phyloP scores from a whole-genome alignment of 2,888 invertebrate species.

The Nineta flava region DNA sequence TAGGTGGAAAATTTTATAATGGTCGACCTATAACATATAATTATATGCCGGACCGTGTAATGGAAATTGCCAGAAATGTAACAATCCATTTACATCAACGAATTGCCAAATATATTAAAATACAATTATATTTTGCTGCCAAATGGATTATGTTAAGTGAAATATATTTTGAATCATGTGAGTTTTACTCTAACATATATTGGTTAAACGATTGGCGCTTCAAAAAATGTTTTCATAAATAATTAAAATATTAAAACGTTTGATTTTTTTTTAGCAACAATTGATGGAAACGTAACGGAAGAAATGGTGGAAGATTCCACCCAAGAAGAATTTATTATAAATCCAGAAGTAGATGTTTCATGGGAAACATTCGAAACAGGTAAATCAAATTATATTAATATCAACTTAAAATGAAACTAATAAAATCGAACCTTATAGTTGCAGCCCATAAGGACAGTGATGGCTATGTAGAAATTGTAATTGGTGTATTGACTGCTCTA shows the following conservation, averaged over 20 bases:
- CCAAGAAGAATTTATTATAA: conserved; percentile 34
- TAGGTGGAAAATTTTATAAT: conserved; percentile 38
- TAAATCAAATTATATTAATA: conserved; percentile 22
- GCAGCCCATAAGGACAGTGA: conserved; percentile 38
- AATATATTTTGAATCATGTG: conserved; percentile 42
- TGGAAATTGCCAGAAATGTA: conserved; percentile 52
- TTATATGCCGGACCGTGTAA: conserved; percentile 40
- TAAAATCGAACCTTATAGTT: conserved; percentile 24
- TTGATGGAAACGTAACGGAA: conserved; percentile 32
- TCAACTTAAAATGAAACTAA: neutral
- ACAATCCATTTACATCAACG: conserved; percentile 46
- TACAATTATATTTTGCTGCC: conserved; percentile 46
- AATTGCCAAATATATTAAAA: conserved; percentile 42
- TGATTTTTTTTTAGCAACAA: conserved; percentile 20
- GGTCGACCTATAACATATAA: conserved; percentile 36
- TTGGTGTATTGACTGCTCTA: conserved; percentile 47
- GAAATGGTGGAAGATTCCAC: conserved; percentile 30
- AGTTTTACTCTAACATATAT: conserved; percentile 13
- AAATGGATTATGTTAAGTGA: conserved; percentile 60
- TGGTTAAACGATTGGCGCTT: neutral
- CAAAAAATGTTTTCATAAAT: neutral
- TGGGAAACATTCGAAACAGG: conserved; percentile 39
- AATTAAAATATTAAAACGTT: neutral
- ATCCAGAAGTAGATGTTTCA: conserved; percentile 33
- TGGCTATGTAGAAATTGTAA: conserved; percentile 41